Conservation (phyloP, 2,113 vertebrate genomes). For the Amphiprion percula region DNA sequence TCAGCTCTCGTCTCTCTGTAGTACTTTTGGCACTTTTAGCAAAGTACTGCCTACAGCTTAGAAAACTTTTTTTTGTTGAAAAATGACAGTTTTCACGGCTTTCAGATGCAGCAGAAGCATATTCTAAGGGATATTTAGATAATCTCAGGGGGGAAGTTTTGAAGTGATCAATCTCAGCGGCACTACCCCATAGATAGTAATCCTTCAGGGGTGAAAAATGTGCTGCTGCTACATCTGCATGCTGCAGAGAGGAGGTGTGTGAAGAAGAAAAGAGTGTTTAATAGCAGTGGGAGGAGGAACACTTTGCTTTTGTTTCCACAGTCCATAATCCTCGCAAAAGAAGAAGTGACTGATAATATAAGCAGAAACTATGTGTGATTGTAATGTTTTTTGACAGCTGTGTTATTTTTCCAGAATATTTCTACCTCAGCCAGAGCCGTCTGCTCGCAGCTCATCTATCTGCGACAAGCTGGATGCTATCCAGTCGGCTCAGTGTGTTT, state of each 20-base stretch:
- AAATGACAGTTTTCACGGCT: slow-evolving; percentile 22
- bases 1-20: slow-evolving; percentile 9
- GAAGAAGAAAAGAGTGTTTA: not conserved
- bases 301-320: slow-evolving; percentile 21
- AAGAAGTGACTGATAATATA: slow-evolving; percentile 30
- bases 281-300: slow-evolving; percentile 15
- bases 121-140: slow-evolving; percentile 32
- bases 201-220: slow-evolving; percentile 46
- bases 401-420: slow-evolving; percentile 28
- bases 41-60: slow-evolving; percentile 36
- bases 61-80: slow-evolving; percentile 35
- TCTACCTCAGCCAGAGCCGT: slow-evolving; percentile 6
- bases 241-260: not conserved
- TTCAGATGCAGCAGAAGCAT: slow-evolving; percentile 12
- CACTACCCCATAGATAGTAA: slow-evolving; percentile 44
- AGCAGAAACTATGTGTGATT: slow-evolving; percentile 26
- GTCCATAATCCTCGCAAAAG: slow-evolving; percentile 18
- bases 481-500: too few species aligned
- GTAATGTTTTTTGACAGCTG: slow-evolving; percentile 33
- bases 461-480: too few species aligned
- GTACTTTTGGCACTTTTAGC: slow-evolving; percentile 29
- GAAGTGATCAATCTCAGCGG: slow-evolving; percentile 68
- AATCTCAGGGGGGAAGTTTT: slow-evolving; percentile 33
- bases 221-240: slow-evolving; percentile 23
- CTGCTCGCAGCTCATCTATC: not conserved